Conservation (phyloP, 2,888 invertebrate genomes). For the Blastobasis adustella region DNA sequence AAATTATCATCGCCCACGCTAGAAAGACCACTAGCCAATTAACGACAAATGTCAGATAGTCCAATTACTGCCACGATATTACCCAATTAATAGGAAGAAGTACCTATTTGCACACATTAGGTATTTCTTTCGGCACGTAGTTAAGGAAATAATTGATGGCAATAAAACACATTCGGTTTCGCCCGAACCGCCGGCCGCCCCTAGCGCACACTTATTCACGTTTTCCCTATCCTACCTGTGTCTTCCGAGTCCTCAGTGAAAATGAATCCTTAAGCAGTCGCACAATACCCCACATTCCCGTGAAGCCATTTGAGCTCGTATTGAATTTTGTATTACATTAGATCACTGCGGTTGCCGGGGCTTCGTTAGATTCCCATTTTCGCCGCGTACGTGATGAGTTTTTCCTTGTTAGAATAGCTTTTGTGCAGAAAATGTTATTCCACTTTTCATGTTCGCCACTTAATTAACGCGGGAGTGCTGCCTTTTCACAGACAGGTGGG, state of each 20-base stretch:
- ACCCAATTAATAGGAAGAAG: too few species aligned
- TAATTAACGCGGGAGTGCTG: too few species aligned
- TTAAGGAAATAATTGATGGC: too few species aligned
- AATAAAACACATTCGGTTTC: too few species aligned
- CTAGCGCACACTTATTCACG: slow-evolving; percentile 11
- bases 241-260: neutral
- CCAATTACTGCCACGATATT: too few species aligned
- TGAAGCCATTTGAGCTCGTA: slow-evolving; percentile 4
- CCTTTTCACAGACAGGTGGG: too few species aligned
- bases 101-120: too few species aligned
- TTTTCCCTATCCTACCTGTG: slow-evolving; percentile 3
- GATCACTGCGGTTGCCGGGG: slow-evolving; percentile 9
- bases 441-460: neutral
- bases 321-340: slow-evolving; percentile 16
- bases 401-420: slow-evolving; percentile 1
- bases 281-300: neutral
- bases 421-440: neutral
- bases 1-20: too few species aligned
- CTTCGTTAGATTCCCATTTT: slow-evolving; percentile 16
- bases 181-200: too few species aligned
- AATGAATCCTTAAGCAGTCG: neutral
- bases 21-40: too few species aligned
- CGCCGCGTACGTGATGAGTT: slow-evolving; percentile 4
- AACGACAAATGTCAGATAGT: too few species aligned
- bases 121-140: too few species aligned